Conservation (phyloP, 1,140 invertebrate species). For the Mya arenaria region DNA sequence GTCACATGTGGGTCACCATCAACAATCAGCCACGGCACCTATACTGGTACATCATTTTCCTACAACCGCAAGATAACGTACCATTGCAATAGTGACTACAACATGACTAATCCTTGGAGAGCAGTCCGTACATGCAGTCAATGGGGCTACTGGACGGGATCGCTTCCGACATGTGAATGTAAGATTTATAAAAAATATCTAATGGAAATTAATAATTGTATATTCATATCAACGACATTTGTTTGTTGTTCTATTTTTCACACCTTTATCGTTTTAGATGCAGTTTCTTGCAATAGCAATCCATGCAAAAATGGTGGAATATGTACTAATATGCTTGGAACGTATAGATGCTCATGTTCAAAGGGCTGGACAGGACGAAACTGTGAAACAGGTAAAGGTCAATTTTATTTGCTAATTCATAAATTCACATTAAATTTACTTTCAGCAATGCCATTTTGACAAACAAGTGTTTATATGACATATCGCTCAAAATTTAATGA, state of each 20-base stretch:
- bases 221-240: background rate
- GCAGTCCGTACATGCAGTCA: background rate
- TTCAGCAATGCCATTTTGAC: background rate
- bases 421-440: background rate
- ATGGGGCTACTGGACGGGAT: slow-evolving; percentile 39
- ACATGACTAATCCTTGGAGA: slow-evolving; percentile 23
- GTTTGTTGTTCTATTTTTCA: background rate
- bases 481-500: background rate
- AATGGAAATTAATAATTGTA: no score
- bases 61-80: slow-evolving; percentile 45
- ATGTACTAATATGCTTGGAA: slow-evolving; percentile 86
- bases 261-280: slow-evolving; percentile 60
- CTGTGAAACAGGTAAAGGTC: slow-evolving; percentile 64
- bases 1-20: slow-evolving; percentile 56
- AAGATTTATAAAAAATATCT: no score
- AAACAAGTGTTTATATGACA: background rate
- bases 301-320: slow-evolving; percentile 89
- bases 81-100: slow-evolving; percentile 40
- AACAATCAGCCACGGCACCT: slow-evolving; percentile 30
- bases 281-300: slow-evolving; percentile 80
- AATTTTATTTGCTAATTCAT: background rate
- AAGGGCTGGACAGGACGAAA: slow-evolving; percentile 66
- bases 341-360: slow-evolving; percentile 87
- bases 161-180: slow-evolving; percentile 52
- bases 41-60: slow-evolving; percentile 17